Conservation (phyloP, 2,113 vertebrate species). For the Pseudopipra pipra region DNA sequence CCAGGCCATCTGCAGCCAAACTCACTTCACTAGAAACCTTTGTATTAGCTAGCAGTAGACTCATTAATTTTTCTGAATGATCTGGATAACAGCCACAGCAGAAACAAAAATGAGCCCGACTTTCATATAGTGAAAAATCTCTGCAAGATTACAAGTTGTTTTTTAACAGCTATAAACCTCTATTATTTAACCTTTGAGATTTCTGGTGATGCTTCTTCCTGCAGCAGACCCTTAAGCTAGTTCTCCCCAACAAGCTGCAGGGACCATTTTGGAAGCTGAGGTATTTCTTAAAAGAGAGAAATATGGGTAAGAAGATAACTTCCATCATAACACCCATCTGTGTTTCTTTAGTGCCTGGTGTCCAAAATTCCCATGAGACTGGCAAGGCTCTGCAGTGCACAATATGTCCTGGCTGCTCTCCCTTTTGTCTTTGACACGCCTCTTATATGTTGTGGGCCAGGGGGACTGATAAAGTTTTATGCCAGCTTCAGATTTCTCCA, state of each 20-base stretch:
- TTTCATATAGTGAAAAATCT: neutral
- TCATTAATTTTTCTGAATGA: slow-evolving; percentile 12
- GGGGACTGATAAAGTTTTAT: slow-evolving; percentile 47
- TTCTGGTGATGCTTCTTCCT: neutral
- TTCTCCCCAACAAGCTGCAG: neutral
- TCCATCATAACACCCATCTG: neutral
- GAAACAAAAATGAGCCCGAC: neutral
- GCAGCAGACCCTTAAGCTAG: neutral
- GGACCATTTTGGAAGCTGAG: neutral
- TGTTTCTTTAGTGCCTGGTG: slow-evolving; percentile 1
- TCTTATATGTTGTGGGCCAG: neutral
- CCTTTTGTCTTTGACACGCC: slow-evolving; percentile 24
- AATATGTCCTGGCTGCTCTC: slow-evolving; percentile 19
- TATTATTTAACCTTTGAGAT: neutral
- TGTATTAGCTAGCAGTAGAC: neutral
- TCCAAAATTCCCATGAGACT: slow-evolving; percentile 11
- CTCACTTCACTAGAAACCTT: neutral
- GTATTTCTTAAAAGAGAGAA: slow-evolving; percentile 1
- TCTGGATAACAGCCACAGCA: neutral
- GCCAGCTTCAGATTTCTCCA: slow-evolving; percentile 16
- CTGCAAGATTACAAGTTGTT: neutral
- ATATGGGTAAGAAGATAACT: neutral
- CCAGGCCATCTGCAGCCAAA: neutral
- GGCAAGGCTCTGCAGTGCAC: neutral
- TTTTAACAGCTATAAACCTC: neutral